A percentile compares a stretch with the other conserved stretches of the same genome.
Evolutionary conservation across 2,888 invertebrate genomes (phyloP).

Genomic region (Mamestra brassicae): DNA sequence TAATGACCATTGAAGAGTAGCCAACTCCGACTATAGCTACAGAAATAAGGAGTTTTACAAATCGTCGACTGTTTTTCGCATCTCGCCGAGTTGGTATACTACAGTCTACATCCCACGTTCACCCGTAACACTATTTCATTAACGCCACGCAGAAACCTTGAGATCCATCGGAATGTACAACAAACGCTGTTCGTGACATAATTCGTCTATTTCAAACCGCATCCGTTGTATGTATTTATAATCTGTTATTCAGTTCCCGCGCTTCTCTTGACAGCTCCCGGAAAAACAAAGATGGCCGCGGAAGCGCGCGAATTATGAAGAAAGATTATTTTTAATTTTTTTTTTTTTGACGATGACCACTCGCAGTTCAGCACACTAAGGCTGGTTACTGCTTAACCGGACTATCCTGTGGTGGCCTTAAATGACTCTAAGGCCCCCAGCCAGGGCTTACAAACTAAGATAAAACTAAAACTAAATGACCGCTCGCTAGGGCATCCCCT

Average conservation of each 20-base stretch:
- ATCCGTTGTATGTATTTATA: conserved; percentile 78
- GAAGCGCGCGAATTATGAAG: conserved; percentile 35
- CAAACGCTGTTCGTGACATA: conserved; percentile 77
- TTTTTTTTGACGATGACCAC: too few relatives aligned
- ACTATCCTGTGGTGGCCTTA: too few relatives aligned
- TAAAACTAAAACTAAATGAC: too few relatives aligned
- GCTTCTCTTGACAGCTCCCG: conserved; percentile 59
- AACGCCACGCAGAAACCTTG: conserved; percentile 63
- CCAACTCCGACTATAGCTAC: conserved; percentile 12
- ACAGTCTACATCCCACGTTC: conserved; percentile 31
- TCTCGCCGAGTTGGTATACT: neutral
- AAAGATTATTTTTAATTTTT: conserved; percentile 23
- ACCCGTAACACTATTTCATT: conserved; percentile 59
- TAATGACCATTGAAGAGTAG: conserved; percentile 23
- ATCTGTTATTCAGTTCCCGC: conserved; percentile 70
- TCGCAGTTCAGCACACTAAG: too few relatives aligned
- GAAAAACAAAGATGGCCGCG: conserved; percentile 64
- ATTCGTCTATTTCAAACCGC: conserved; percentile 83
- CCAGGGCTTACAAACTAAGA: too few relatives aligned
- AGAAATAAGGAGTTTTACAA: conserved; percentile 19
- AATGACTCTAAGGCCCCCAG: too few relatives aligned
- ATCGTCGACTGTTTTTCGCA: conserved; percentile 33
- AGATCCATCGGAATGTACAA: conserved; percentile 64
- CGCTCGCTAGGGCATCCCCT: too few relatives aligned
- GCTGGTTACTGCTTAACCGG: too few relatives aligned